Evolutionary conservation across 2,113 vertebrate genomes (phyloP).

Genomic region (Scytalopus superciliaris): DNA sequence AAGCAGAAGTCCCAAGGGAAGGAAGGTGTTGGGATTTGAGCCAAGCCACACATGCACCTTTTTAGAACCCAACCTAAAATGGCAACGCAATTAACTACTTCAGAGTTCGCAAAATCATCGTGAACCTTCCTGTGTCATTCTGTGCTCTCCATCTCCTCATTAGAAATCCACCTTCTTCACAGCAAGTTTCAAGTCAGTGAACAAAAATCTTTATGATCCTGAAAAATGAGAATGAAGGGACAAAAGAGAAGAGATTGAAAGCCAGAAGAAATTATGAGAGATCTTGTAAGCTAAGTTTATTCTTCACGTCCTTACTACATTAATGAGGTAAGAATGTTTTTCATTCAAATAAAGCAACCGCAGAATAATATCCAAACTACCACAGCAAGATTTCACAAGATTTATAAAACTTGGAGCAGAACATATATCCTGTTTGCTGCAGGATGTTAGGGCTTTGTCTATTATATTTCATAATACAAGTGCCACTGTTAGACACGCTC

Average conservation of each 20-base stretch:
- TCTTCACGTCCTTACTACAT: neutral
- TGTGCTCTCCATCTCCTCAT: neutral
- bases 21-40: slow-evolving; percentile 3
- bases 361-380: neutral
- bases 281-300: neutral
- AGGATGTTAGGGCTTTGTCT: neutral
- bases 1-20: neutral
- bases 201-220: neutral
- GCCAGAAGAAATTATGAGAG: neutral
- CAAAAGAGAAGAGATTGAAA: neutral
- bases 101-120: neutral
- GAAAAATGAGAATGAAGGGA: neutral
- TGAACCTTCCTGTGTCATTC: neutral
- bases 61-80: neutral
- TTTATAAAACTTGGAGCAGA: neutral
- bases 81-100: neutral
- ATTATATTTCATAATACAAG: neutral
- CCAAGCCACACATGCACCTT: neutral
- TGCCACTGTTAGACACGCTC: neutral
- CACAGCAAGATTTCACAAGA: neutral
- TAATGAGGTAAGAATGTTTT: neutral
- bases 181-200: neutral
- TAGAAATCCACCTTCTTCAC: neutral
- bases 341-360: neutral
- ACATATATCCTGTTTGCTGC: neutral